Evolutionary conservation across 2,113 vertebrate genomes (phyloP), one percentile per base, ranked within the genome.

Genomic region (Cyprinodon variegatus): DNA sequence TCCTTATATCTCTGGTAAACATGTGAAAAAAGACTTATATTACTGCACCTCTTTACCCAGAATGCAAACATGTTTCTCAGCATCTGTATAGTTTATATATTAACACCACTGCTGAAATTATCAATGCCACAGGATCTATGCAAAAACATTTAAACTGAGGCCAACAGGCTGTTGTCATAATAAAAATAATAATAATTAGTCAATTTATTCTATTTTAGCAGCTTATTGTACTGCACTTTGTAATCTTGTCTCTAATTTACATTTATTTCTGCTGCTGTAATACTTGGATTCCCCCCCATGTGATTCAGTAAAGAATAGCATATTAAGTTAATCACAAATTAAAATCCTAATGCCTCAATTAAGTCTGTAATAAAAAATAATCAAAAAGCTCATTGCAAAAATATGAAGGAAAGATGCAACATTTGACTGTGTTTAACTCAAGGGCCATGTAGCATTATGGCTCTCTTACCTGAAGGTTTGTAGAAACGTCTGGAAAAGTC

Each of bases 391-490:
- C 62, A 37, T 17, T 53, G 29, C 9, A 53, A 53, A 70, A 22
- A 50, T 12, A 38, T n/a, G 14, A 37, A 3, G 6, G 12, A 53
- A 15, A 2, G 17, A 20, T 15, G 10, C 22, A 53, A 59, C 14
- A 46, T 61, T 46, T 17, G 37, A 1, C 14, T 64, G 29, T 12
- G 61, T 39, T 2, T 15, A n/a, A 8, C 46, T 7, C 8, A 37
- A n/a, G 38, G 9, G 71, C 2, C 2, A 17, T 62, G 1, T 7
- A 37, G 38, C 14, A 37, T 4, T 22, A 1, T 29, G 48, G 11
- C 3, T 4, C 8, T 40, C 67, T 72, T 72, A 90, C 89, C 3
- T 92, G 88, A 66, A 98, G 37, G 3, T 59, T 86, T 59, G 48
- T 7, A 0, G 92, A 94, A 17, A 86, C 37, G 4, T 82, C 69